Percentiles rank a stretch among this genome's conserved stretches.
These are phyloP conservation scores for Apotomis capreana DNA, from an alignment of 2,888 invertebrate genomes.

Conservation along the genomic window DNA sequence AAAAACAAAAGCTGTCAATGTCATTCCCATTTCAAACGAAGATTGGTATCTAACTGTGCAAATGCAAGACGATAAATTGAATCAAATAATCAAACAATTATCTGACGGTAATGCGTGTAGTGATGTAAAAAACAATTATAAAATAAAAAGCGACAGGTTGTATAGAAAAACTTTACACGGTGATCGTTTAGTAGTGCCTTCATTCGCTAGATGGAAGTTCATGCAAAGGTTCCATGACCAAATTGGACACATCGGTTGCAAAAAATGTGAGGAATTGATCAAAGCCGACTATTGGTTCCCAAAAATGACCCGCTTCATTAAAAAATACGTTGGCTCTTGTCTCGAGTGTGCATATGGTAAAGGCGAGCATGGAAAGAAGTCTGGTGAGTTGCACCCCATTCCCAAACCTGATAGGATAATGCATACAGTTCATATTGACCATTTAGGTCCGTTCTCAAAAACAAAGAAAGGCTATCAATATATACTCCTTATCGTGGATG, in stretches of 20 bases:
- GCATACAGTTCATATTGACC: constrained; percentile 8
- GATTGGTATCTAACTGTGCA: constrained; percentile 50
- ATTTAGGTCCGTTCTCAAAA: constrained; percentile 10
- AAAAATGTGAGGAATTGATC: constrained; percentile 48
- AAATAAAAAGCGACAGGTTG: constrained; percentile 41
- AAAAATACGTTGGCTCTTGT: constrained; percentile 50
- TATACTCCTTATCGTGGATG: constrained; percentile 3
- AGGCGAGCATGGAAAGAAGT: constrained; percentile 43
- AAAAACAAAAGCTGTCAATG: too few species aligned
- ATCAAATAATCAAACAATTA: constrained; percentile 17
- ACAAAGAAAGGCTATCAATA: constrained; percentile 13
- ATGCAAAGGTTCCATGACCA: constrained; percentile 55
- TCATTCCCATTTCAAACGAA: constrained; percentile 7
- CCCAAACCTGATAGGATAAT: constrained; percentile 7
- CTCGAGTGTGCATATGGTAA: constrained; percentile 54
- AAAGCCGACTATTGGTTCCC: constrained; percentile 54
- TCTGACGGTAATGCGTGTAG: constrained; percentile 20
- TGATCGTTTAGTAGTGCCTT: constrained; percentile 51
- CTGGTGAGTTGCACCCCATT: constrained; percentile 4
- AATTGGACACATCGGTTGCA: constrained; percentile 51
- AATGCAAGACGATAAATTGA: constrained; percentile 43
- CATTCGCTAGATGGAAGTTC: constrained; percentile 51
- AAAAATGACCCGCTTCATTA: constrained; percentile 33
- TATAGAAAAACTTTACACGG: constrained; percentile 48
- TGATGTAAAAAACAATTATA: constrained; percentile 46